Conservation (phyloP, 2,797 vertebrate genomes). For the Sebastiscus albofasciatus region DNA sequence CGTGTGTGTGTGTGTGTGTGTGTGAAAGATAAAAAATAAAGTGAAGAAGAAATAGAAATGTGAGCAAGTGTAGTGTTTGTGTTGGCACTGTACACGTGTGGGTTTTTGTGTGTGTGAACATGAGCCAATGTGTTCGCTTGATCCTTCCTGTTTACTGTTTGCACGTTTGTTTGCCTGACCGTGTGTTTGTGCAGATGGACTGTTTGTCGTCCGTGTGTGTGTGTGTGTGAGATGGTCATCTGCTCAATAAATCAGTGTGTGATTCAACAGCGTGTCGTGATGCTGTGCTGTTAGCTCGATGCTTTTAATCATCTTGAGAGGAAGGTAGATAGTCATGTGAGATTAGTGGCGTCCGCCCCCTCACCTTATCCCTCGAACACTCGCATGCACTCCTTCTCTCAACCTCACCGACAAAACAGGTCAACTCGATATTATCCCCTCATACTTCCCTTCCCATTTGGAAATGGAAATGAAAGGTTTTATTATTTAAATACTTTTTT, state of each 20-base stretch:
- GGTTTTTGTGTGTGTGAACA: background rate
- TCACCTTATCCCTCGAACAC: slow-evolving; percentile 15
- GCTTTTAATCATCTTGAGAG: slow-evolving; percentile 72
- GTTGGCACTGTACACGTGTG: background rate
- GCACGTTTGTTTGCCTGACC: slow-evolving; percentile 20
- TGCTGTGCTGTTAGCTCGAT: slow-evolving; percentile 44
- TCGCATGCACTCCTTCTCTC: background rate
- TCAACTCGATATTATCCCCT: background rate
- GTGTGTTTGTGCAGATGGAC: slow-evolving; percentile 32
- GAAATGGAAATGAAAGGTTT: background rate
- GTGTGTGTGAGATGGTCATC: slow-evolving; percentile 17
- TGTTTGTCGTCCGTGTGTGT: background rate
- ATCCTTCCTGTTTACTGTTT: slow-evolving; percentile 26
- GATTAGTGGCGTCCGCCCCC: slow-evolving; percentile 34
- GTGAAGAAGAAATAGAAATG: background rate
- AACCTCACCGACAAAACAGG: background rate
- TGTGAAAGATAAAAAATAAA: background rate
- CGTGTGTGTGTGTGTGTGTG: background rate
- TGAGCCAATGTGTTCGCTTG: background rate
- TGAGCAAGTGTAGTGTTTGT: background rate
- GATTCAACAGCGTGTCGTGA: slow-evolving; percentile 59
- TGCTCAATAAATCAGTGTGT: slow-evolving; percentile 50
- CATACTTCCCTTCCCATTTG: background rate
- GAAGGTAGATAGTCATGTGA: slow-evolving; percentile 44
- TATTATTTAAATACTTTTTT: background rate